A percentile compares a stretch with the other conserved stretches of the same genome.
Evolutionary conservation across 2,888 invertebrate genomes (phyloP).

Genomic region (Lasiommata megera): DNA sequence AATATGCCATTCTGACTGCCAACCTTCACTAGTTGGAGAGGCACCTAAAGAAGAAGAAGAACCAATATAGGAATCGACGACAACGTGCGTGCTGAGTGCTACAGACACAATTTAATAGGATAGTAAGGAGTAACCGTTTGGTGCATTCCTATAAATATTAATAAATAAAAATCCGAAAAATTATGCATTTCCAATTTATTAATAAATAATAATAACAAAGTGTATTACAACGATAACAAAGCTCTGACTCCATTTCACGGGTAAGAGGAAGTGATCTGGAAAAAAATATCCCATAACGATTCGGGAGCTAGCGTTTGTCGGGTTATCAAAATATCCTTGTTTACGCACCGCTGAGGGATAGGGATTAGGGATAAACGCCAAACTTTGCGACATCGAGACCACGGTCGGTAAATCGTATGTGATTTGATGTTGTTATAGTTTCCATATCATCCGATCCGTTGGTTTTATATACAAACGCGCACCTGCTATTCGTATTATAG

Average conservation of each 20-base stretch:
- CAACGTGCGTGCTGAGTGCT: too few relatives aligned
- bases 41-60: too few relatives aligned
- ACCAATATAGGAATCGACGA: too few relatives aligned
- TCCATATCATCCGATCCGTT: background rate
- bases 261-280: conserved; percentile 2
- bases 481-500: too few relatives aligned
- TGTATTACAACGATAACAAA: background rate
- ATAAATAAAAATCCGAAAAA: too few relatives aligned
- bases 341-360: background rate
- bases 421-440: conserved; percentile 4
- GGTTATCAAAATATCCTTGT: conserved; percentile 8
- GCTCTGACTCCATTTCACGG: background rate
- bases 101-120: too few relatives aligned
- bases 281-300: conserved; percentile 5
- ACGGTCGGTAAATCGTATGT: background rate
- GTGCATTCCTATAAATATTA: too few relatives aligned
- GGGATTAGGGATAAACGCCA: background rate
- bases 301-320: background rate
- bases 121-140: too few relatives aligned
- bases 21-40: too few relatives aligned
- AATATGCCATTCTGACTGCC: too few relatives aligned
- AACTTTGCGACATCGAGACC: conserved; percentile 4
- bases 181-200: too few relatives aligned
- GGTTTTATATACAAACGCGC: background rate
- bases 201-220: background rate